These are phyloP conservation scores for Sebastes kiyomatsui DNA, from an alignment of 2,797 vertebrate species.

Conservation along the genomic window DNA sequence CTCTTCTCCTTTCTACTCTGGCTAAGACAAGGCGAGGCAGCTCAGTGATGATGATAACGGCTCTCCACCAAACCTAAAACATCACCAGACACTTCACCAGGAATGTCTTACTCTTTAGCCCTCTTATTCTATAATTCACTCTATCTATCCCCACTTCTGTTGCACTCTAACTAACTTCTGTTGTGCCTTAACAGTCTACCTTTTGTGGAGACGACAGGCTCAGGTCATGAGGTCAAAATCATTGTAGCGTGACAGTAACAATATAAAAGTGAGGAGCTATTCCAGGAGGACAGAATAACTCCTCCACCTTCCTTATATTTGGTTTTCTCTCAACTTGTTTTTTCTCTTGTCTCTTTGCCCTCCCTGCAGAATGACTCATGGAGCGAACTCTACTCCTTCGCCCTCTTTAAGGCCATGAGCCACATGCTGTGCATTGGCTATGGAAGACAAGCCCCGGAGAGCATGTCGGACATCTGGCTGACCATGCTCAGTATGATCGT, in stretches of 20 bases:
- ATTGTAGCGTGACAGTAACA: slow-evolving; percentile 8
- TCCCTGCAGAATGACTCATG: slow-evolving; percentile 91
- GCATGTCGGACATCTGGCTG: slow-evolving; percentile 98
- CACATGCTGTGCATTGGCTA: slow-evolving; percentile 98
- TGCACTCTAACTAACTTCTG: background rate
- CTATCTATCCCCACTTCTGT: background rate
- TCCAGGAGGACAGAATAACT: background rate
- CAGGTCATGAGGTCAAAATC: slow-evolving; percentile 10
- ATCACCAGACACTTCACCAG: slow-evolving; percentile 14
- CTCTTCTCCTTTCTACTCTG: slow-evolving; percentile 21
- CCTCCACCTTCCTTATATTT: background rate
- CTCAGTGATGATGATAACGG: slow-evolving; percentile 16
- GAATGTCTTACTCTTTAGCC: background rate
- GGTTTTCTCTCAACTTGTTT: background rate
- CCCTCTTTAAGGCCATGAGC: slow-evolving; percentile 98
- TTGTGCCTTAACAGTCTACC: background rate
- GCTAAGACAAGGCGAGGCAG: slow-evolving; percentile 11
- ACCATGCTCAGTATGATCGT: slow-evolving; percentile 99
- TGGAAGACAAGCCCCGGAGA: slow-evolving; percentile 93
- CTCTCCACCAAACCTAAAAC: slow-evolving; percentile 27
- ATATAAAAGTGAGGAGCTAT: background rate
- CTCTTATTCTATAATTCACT: background rate
- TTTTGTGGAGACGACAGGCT: slow-evolving; percentile 3
- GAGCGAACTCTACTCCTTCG: slow-evolving; percentile 95
- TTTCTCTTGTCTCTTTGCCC: background rate